Conservation (phyloP, 1,140 invertebrate species). For the Anagrus nilaparvatae region DNA sequence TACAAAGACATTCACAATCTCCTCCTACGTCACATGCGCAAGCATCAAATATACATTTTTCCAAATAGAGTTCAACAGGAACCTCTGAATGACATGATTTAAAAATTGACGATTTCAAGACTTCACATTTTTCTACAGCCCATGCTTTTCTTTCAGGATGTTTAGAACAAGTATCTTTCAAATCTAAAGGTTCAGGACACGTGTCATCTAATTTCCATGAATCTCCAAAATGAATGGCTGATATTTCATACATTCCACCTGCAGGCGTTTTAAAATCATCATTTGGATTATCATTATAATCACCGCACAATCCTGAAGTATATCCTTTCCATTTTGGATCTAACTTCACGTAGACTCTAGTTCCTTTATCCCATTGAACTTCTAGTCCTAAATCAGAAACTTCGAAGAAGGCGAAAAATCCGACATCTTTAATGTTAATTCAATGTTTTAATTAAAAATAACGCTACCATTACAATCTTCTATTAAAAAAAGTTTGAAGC, state of each 20-base stretch:
- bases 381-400: slow-evolving; percentile 65
- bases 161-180: slow-evolving; percentile 60
- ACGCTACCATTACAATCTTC: too few species aligned
- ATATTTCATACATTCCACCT: slow-evolving; percentile 60
- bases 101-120: slow-evolving; percentile 65
- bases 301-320: slow-evolving; percentile 80
- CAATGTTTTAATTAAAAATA: too few species aligned
- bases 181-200: slow-evolving; percentile 49
- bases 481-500: too few species aligned
- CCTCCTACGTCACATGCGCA: slow-evolving; percentile 80
- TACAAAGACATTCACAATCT: slow-evolving; percentile 84
- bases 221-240: slow-evolving; percentile 68
- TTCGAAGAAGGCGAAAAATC: slow-evolving; percentile 70
- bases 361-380: slow-evolving; percentile 75
- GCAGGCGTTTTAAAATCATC: slow-evolving; percentile 81
- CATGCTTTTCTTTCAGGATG: slow-evolving; percentile 67
- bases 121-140: slow-evolving; percentile 63
- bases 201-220: slow-evolving; percentile 75
- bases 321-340: slow-evolving; percentile 63
- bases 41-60: slow-evolving; percentile 67
- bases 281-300: slow-evolving; percentile 72
- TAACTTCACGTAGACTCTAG: slow-evolving; percentile 67
- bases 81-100: slow-evolving; percentile 70
- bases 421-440: too few species aligned
- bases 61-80: slow-evolving; percentile 53